Conservation (phyloP, 2,113 vertebrate genomes). For the Gopherus flavomarginatus region DNA sequence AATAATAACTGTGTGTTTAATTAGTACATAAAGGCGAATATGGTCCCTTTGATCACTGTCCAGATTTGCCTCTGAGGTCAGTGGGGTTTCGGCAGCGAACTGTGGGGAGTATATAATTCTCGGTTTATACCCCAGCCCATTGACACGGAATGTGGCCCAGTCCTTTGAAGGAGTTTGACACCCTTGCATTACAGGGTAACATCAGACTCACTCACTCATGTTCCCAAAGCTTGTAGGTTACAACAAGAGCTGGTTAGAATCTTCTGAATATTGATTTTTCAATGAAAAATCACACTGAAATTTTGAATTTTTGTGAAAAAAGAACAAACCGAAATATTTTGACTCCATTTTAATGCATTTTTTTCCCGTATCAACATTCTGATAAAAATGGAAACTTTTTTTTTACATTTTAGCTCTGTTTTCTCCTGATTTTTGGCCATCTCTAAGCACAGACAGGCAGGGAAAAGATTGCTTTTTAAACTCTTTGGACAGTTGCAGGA, state of each 20-base stretch:
- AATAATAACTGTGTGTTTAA: not conserved
- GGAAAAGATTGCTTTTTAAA: not conserved
- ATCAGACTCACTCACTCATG: not conserved
- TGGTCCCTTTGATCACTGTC: slow-evolving; percentile 12
- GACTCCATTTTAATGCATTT: not conserved
- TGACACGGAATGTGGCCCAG: not conserved
- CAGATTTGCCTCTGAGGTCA: not conserved
- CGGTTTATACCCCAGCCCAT: not conserved
- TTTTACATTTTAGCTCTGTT: not conserved
- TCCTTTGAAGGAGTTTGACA: slow-evolving; percentile 14
- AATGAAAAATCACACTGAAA: not conserved
- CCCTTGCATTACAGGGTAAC: not conserved
- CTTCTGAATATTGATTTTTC: not conserved
- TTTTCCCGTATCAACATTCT: not conserved
- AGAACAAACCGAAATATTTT: too few relatives aligned
- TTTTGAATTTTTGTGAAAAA: not conserved
- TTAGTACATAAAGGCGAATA: slow-evolving; percentile 12
- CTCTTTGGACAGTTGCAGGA: not conserved
- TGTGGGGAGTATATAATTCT: not conserved
- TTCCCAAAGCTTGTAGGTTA: not conserved
- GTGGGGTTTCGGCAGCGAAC: not conserved
- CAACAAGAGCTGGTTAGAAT: not conserved
- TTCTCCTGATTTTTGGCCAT: not conserved
- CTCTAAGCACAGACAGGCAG: not conserved
- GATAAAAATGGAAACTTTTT: not conserved